Percentiles rank a stretch among this genome's conserved stretches.
These are phyloP conservation scores for Nothobranchius furzeri DNA, from an alignment of 2,113 vertebrate species.

Conservation along the genomic window DNA sequence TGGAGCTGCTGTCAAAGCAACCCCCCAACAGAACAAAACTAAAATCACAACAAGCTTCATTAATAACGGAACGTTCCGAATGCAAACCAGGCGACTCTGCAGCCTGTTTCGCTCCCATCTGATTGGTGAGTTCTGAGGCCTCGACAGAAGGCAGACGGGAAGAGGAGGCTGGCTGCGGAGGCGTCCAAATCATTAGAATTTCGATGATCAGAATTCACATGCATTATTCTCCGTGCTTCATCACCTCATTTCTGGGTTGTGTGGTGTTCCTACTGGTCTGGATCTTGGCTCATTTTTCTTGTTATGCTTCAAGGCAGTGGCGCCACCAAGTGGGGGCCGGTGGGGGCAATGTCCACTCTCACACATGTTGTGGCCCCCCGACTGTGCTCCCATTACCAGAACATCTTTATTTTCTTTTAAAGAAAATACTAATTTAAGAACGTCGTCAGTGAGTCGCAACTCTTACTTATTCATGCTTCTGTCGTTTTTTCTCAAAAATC, in stretches of 20 bases:
- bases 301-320: neutral
- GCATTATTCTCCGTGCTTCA: slow-evolving; percentile 71
- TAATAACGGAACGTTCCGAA: slow-evolving; percentile 78
- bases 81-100: slow-evolving; percentile 66
- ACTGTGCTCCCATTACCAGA: too few relatives aligned
- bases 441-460: too few relatives aligned
- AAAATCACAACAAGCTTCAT: slow-evolving; percentile 67
- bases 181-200: slow-evolving; percentile 75
- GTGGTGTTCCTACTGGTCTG: slow-evolving; percentile 35
- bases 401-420: too few relatives aligned
- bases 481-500: too few relatives aligned
- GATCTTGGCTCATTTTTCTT: neutral
- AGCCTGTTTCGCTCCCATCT: slow-evolving; percentile 56
- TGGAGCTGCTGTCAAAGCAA: slow-evolving; percentile 76
- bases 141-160: slow-evolving; percentile 71
- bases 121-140: slow-evolving; percentile 63
- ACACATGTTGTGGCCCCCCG: too few relatives aligned
- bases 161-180: slow-evolving; percentile 61
- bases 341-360: too few relatives aligned
- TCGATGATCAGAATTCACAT: slow-evolving; percentile 69
- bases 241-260: slow-evolving; percentile 66
- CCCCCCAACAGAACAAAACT: slow-evolving; percentile 38
- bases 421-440: too few relatives aligned
- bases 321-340: too few relatives aligned
- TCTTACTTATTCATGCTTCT: too few relatives aligned